Evolutionary conservation across 2,797 vertebrate genomes (phyloP), one percentile per base, ranked within the genome.

Genomic region (Cirrhinus mrigala): DNA sequence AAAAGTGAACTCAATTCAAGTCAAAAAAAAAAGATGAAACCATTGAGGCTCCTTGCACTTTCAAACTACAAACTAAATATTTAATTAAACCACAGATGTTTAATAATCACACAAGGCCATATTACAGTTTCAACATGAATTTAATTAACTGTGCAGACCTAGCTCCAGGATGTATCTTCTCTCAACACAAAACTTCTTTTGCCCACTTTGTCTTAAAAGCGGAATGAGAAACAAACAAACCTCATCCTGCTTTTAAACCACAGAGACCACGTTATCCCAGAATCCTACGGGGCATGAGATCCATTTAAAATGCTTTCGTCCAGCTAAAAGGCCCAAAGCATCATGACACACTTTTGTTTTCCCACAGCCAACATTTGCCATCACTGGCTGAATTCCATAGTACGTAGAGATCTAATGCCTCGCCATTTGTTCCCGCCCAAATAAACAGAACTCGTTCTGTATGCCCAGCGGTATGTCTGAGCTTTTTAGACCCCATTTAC

Each of bases 251-350:
- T 86, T 82, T 48, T 54, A 86, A 86, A 79, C 56, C 64, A 52
- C 46, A 64, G 24, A 69, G 16, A 6, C 33, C 12, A 22, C 11
- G 15, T 54, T 84, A 22, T 60, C 27, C 71, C 29, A 40, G 46
- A 10, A 52, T 27, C 33, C 50, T 58, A 69, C 2, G 4, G 74
- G 62, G 62, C 74, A 46, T 48, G 54, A 69, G 50, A 44, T 78
- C 74, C 50, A 84, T 85, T 79, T 71, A 83, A 79, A 80, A 52
- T 3, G n/a, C 84, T 87, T 88, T 88, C 56, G 70, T 84, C 84
- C 66, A 44, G 75, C 79, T 79, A 81, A 62, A 85, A 56, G 62
- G 44, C 76, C 79, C n/a, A 50, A 58, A 88, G 89, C 76, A 71
- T 54, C 66, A 37, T 81, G 78, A 62, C 50, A 81, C 58, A 29